Conservation (phyloP, 2,888 invertebrate species). For the Hipparchia sbordonii region DNA sequence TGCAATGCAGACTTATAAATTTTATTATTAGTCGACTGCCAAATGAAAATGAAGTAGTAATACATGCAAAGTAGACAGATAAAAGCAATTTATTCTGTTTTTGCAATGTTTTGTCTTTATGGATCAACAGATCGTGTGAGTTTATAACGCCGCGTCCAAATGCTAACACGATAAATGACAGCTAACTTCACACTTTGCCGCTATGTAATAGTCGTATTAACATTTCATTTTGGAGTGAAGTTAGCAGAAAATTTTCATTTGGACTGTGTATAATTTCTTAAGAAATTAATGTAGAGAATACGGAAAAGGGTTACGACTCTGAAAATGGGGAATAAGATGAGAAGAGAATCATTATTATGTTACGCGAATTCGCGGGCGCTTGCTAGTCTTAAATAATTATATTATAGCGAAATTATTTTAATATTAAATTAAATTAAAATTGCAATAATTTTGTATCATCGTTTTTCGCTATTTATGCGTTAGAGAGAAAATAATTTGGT, state of each 20-base stretch:
- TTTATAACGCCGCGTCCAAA: too few species aligned
- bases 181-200: too few species aligned
- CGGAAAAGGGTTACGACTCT: too few species aligned
- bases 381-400: slow-evolving; percentile 8
- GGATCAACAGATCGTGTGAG: too few species aligned
- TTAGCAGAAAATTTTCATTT: not conserved
- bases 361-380: not conserved
- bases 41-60: not conserved
- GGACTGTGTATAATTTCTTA: not conserved
- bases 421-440: slow-evolving; percentile 12
- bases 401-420: slow-evolving; percentile 5
- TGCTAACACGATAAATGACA: too few species aligned
- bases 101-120: too few species aligned
- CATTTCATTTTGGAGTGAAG: too few species aligned
- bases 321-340: not conserved
- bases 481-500: slow-evolving; percentile 5
- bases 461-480: slow-evolving; percentile 8
- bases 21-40: not conserved
- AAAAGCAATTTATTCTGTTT: too few species aligned
- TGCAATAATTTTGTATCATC: slow-evolving; percentile 11
- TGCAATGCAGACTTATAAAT: not conserved
- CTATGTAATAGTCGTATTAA: too few species aligned
- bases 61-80: too few species aligned
- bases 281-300: not conserved
- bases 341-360: not conserved